Percentiles rank a stretch among this genome's conserved stretches.
phyloP scores from a whole-genome alignment of 2,113 vertebrate genomes.

The Colaptes auratus region DNA sequence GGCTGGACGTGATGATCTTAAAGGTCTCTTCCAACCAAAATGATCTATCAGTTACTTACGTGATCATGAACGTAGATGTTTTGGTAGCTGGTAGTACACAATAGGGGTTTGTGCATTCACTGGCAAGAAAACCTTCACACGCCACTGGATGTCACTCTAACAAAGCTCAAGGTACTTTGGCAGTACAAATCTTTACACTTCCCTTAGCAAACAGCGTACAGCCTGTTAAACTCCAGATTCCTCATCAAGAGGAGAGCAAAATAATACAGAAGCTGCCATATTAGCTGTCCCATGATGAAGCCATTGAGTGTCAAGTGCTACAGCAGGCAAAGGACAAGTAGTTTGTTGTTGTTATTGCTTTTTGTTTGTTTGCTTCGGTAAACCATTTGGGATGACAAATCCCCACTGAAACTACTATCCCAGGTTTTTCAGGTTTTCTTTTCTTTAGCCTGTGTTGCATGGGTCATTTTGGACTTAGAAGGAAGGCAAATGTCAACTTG shows the following conservation, averaged over 20 bases:
- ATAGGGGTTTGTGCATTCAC: neutral
- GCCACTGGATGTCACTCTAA: constrained; percentile 53
- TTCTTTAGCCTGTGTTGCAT: neutral
- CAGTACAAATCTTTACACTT: neutral
- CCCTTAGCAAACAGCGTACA: neutral
- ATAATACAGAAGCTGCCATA: neutral
- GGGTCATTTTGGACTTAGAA: neutral
- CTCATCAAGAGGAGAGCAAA: neutral
- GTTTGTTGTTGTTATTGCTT: no score
- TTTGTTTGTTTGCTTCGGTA: neutral
- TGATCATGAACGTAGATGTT: neutral
- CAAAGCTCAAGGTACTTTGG: neutral
- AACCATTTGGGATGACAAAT: neutral
- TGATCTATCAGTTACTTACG: neutral
- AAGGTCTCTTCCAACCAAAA: no score
- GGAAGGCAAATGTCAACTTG: neutral
- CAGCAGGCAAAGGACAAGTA: neutral
- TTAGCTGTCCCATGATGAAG: neutral
- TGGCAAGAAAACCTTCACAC: neutral
- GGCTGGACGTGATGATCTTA: no score
- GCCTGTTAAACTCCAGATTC: neutral
- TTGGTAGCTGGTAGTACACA: neutral
- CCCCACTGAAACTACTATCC: neutral
- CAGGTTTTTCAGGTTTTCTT: neutral
- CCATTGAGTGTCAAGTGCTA: neutral